Evolutionary conservation across 2,113 vertebrate species (phyloP).

Genomic region (Halcyon senegalensis): DNA sequence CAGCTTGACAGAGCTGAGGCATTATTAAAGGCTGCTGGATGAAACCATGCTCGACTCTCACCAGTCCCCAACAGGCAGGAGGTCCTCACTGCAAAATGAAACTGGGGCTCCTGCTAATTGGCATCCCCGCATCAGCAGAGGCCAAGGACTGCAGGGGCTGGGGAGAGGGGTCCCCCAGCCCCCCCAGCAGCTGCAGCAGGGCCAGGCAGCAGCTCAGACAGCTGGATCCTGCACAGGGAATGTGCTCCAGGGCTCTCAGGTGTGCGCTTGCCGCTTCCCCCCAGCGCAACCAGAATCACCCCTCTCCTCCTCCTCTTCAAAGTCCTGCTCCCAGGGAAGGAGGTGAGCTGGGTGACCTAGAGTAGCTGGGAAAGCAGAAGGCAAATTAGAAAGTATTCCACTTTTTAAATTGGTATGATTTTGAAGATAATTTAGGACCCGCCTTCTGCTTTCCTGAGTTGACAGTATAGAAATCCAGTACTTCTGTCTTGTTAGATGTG

Average conservation of each 20-base stretch:
- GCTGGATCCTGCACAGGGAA: conserved; percentile 26
- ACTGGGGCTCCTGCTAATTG: neutral
- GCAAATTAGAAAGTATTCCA: neutral
- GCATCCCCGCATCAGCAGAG: neutral
- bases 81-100: fast-evolving
- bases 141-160: neutral
- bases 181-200: neutral
- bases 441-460: conserved; percentile 14
- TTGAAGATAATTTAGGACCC: conserved; percentile 28
- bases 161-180: neutral
- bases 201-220: neutral
- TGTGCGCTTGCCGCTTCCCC: neutral
- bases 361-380: neutral
- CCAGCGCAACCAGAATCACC: neutral
- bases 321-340: neutral
- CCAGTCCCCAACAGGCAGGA: neutral
- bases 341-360: neutral
- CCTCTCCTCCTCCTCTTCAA: neutral
- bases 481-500: neutral
- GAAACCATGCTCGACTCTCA: neutral
- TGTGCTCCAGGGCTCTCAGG: conserved; percentile 56
- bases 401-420: conserved; percentile 2
- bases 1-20: neutral
- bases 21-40: neutral
- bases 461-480: conserved; percentile 46